Evolutionary conservation across 2,888 invertebrate genomes (phyloP).

Genomic region (Acanthosoma haemorrhoidale): DNA sequence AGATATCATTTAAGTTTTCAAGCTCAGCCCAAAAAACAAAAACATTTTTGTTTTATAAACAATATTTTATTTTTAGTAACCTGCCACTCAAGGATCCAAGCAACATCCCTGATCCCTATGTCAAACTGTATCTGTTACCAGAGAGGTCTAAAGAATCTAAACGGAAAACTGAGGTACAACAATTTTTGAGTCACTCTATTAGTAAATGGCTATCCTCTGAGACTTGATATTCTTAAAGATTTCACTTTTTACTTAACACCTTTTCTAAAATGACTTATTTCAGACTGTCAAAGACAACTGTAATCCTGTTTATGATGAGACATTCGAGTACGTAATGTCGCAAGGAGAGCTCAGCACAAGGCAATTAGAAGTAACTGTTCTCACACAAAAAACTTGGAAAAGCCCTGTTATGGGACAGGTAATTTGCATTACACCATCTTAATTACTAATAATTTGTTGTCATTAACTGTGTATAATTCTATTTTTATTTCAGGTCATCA

Average conservation of each 20-base stretch:
- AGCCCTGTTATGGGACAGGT: conserved; percentile 80
- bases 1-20: too few relatives aligned
- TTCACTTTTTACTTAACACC: too few relatives aligned
- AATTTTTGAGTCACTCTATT: too few relatives aligned
- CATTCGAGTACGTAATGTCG: conserved; percentile 82
- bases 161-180: conserved; percentile 72
- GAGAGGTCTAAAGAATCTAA: conserved; percentile 80
- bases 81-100: conserved; percentile 73
- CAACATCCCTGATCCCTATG: conserved; percentile 84
- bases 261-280: too few relatives aligned
- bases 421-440: conserved; percentile 34
- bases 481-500: conserved; percentile 51
- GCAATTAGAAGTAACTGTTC: conserved; percentile 77
- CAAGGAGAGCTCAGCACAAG: conserved; percentile 70
- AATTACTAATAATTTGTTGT: not conserved
- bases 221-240: not conserved
- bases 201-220: too few relatives aligned
- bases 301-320: conserved; percentile 85
- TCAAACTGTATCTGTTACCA: conserved; percentile 79
- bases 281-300: conserved; percentile 79
- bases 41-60: too few relatives aligned
- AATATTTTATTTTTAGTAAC: conserved; percentile 56
- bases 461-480: not conserved
- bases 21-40: too few relatives aligned
- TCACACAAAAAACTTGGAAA: conserved; percentile 80